These are phyloP conservation scores for Trididemnum clinides DNA, from an alignment of 23 tunicate genomes.

Conservation along the genomic window DNA sequence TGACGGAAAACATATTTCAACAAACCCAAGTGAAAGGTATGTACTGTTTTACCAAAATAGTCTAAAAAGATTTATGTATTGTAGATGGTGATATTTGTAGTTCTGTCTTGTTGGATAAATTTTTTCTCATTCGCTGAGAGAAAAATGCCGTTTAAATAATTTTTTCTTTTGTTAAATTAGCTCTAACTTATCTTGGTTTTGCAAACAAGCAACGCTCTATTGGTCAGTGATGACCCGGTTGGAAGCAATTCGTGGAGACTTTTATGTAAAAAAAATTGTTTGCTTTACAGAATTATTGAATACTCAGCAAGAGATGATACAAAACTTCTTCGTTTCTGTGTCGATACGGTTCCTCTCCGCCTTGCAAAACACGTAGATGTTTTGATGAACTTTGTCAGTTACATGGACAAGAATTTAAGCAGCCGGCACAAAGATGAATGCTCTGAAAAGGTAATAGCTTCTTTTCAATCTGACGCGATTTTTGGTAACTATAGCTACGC, in stretches of 20 bases:
- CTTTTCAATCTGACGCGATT: too few species aligned
- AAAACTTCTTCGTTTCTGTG: slow-evolving; percentile 26
- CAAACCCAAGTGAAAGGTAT: slow-evolving; percentile 73
- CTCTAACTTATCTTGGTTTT: too few species aligned
- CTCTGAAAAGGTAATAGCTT: slow-evolving; percentile 12
- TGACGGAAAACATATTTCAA: slow-evolving; percentile 85
- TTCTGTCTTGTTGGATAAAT: too few species aligned
- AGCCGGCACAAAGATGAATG: neutral
- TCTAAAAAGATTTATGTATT: too few species aligned
- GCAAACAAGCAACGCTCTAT: too few species aligned
- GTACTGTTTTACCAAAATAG: slow-evolving; percentile 15
- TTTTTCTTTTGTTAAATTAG: too few species aligned
- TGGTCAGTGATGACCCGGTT: neutral
- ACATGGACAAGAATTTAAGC: slow-evolving; percentile 76
- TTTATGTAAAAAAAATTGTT: neutral
- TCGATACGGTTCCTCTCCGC: slow-evolving; percentile 46
- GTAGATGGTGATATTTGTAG: too few species aligned
- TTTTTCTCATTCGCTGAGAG: too few species aligned
- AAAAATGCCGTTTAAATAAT: too few species aligned
- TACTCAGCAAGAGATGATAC: slow-evolving; percentile 39
- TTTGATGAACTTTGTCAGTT: slow-evolving; percentile 50
- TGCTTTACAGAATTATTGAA: slow-evolving; percentile 46
- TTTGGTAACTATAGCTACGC: too few species aligned
- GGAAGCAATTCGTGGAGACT: neutral
- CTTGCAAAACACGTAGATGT: slow-evolving; percentile 40